Evolutionary conservation across 2,797 vertebrate species (phyloP).

Genomic region (Gadopsis marmoratus): DNA sequence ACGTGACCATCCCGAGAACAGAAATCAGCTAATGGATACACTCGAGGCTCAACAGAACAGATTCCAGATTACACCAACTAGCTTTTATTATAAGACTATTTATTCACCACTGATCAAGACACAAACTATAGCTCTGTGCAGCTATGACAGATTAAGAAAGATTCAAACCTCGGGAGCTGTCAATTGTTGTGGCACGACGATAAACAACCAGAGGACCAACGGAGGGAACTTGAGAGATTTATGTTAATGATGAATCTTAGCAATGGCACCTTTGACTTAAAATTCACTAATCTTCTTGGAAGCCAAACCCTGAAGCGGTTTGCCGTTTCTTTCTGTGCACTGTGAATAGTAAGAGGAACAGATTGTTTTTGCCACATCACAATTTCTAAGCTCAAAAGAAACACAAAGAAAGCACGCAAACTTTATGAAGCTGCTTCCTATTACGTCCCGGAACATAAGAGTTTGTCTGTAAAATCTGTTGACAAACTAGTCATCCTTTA

Average conservation of each 20-base stretch:
- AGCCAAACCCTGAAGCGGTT: conserved; percentile 11
- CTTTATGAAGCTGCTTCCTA: conserved; percentile 14
- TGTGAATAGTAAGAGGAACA: conserved; percentile 38
- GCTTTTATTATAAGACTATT: background rate
- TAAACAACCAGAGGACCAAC: conserved; percentile 1
- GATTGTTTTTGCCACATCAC: conserved; percentile 27
- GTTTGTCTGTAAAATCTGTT: background rate
- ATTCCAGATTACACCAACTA: conserved; percentile 1
- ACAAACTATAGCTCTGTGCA: background rate
- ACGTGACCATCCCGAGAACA: conserved; percentile 70
- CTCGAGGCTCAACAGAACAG: conserved; percentile 33
- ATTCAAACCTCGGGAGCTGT: background rate
- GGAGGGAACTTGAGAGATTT: background rate
- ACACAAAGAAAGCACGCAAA: conserved; percentile 20
- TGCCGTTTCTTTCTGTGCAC: conserved; percentile 23
- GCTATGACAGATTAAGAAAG: background rate
- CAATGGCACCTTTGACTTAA: conserved; percentile 25
- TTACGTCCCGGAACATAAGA: background rate
- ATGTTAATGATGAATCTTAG: conserved; percentile 28
- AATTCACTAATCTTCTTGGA: conserved; percentile 32
- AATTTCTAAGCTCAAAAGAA: conserved; percentile 23
- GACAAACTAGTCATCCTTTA: background rate
- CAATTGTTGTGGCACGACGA: background rate
- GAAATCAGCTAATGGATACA: conserved; percentile 73
- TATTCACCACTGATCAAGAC: background rate